A percentile compares a stretch with the other conserved stretches of the same genome.
phyloP scores from a whole-genome alignment of 2,797 vertebrate species.

The Bradypodion ventrale region DNA sequence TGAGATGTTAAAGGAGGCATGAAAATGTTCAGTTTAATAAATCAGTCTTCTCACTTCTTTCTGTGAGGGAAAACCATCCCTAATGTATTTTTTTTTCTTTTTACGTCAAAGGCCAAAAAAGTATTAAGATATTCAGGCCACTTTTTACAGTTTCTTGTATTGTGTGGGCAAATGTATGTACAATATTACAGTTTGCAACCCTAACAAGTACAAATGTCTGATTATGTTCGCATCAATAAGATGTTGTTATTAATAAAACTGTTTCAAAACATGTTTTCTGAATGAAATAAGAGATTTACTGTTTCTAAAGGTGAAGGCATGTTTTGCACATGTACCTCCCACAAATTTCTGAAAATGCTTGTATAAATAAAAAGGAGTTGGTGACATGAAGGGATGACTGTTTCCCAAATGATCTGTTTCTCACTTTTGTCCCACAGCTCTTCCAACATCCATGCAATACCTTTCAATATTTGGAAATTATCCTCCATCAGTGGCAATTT shows the following conservation, averaged over 20 bases:
- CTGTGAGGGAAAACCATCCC: neutral
- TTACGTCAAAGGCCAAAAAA: neutral
- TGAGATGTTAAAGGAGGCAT: neutral
- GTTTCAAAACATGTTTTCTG: neutral
- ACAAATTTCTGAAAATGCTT: neutral
- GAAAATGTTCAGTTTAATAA: neutral
- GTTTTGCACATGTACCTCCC: neutral
- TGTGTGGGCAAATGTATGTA: too few species aligned
- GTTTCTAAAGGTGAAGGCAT: neutral
- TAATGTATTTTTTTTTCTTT: neutral
- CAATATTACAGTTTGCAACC: slow-evolving; percentile 5
- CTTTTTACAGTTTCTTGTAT: neutral
- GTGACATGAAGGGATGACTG: neutral
- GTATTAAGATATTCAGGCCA: neutral
- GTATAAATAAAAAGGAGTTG: neutral
- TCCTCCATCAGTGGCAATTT: too few species aligned
- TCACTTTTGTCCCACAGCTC: too few species aligned
- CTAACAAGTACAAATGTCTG: slow-evolving; percentile 45
- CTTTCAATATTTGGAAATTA: neutral
- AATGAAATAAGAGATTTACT: neutral
- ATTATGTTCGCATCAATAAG: slow-evolving; percentile 46
- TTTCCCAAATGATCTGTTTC: neutral
- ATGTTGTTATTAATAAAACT: slow-evolving; percentile 40
- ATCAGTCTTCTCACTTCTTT: neutral
- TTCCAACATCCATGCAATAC: neutral